Evolutionary conservation across 2,888 invertebrate genomes (phyloP).

Genomic region (Pyrocoelia pectoralis): DNA sequence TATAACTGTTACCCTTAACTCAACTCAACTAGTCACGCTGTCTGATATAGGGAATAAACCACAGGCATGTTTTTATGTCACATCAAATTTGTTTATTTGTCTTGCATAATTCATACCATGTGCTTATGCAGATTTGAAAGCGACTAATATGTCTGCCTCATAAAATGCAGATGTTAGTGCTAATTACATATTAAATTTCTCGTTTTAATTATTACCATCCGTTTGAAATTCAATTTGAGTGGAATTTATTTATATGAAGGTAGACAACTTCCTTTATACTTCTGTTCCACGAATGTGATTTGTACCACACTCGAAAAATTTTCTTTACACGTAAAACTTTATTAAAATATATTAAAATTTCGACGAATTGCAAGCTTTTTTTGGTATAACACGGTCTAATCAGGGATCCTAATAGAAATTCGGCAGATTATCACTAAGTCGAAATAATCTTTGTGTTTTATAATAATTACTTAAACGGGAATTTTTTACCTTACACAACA

Average conservation of each 20-base stretch:
- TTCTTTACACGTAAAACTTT: no score
- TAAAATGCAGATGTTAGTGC: slow-evolving; percentile 46
- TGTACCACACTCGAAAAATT: no score
- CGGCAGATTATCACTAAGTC: no score
- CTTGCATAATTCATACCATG: slow-evolving; percentile 40
- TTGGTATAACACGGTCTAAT: no score
- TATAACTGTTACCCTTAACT: neutral
- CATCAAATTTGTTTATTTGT: slow-evolving; percentile 41
- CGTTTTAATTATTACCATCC: slow-evolving; percentile 34
- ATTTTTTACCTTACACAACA: no score
- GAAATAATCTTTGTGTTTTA: no score
- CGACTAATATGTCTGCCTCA: slow-evolving; percentile 43
- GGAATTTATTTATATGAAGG: slow-evolving; percentile 5
- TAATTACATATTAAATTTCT: slow-evolving; percentile 49
- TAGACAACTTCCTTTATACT: slow-evolving; percentile 5
- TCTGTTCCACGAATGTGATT: neutral
- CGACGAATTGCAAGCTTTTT: no score
- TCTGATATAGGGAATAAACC: slow-evolving; percentile 23
- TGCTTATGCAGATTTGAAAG: slow-evolving; percentile 36
- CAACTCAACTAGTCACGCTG: slow-evolving; percentile 27
- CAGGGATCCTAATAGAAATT: no score
- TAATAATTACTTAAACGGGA: no score
- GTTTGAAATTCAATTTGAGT: slow-evolving; percentile 26
- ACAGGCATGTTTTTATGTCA: slow-evolving; percentile 36
- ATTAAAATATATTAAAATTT: no score